Evolutionary conservation across 2,888 invertebrate genomes (phyloP).

Genomic region (Heliothis peltigera): DNA sequence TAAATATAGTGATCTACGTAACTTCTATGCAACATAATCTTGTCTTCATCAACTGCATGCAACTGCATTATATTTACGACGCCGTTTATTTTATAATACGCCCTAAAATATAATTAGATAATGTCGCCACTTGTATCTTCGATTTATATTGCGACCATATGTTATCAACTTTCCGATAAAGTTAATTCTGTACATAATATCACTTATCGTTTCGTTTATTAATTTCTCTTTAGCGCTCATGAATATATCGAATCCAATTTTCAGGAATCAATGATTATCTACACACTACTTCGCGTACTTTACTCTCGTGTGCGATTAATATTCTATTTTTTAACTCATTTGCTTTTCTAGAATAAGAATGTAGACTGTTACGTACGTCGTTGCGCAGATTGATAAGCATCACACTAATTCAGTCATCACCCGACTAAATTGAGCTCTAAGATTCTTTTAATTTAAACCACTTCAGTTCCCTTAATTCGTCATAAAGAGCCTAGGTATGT

Average conservation of each 20-base stretch:
- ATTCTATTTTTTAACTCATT: conserved; percentile 2
- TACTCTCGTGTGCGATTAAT: conserved; percentile 5
- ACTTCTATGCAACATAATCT: conserved; percentile 23
- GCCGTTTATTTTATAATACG: conserved; percentile 16
- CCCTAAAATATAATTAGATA: conserved; percentile 48
- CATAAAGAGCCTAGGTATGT: too few species aligned
- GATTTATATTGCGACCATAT: conserved; percentile 38
- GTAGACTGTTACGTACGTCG: too few species aligned
- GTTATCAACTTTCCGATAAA: conserved; percentile 47
- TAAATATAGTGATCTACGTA: conserved; percentile 38
- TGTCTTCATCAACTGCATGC: conserved; percentile 22
- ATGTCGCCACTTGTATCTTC: conserved; percentile 36
- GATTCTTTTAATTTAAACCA: too few species aligned
- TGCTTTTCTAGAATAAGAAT: background rate
- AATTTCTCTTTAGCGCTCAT: conserved; percentile 11
- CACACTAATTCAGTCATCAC: too few species aligned
- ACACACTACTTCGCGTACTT: background rate
- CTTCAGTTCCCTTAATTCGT: too few species aligned
- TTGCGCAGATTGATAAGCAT: too few species aligned
- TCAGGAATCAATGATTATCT: conserved; percentile 28
- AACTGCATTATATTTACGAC: conserved; percentile 25
- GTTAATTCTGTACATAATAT: conserved; percentile 29
- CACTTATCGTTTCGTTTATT: conserved; percentile 22
- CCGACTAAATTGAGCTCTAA: too few species aligned
- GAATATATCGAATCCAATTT: conserved; percentile 15